Percentiles rank a stretch among this genome's conserved stretches.
Conservation (phyloP, 2,113 vertebrate species). For the Eulemur rufifrons region DNA sequence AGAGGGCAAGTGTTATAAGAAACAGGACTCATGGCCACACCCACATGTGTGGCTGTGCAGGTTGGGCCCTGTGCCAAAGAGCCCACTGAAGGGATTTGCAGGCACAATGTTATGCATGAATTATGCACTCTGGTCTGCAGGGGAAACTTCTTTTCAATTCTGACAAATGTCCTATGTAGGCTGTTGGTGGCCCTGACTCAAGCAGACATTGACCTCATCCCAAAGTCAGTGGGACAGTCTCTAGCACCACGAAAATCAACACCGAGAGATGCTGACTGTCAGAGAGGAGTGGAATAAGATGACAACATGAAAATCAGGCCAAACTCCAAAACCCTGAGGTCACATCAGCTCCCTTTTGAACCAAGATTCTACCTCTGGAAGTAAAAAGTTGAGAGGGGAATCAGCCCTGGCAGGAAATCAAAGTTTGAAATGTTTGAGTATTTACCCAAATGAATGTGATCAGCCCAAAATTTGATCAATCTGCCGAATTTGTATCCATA, state of each 20-base stretch:
- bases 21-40: not conserved
- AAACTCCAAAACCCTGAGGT: not conserved
- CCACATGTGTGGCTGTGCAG: not conserved
- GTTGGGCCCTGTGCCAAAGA: not conserved
- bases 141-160: not conserved
- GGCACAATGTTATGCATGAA: too few relatives aligned
- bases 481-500: not conserved
- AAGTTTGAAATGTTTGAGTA: not conserved
- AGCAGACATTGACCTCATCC: not conserved
- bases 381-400: not conserved
- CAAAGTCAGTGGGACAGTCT: not conserved
- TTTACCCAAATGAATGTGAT: not conserved
- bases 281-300: not conserved
- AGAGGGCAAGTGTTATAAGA: not conserved
- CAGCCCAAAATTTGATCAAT: not conserved
- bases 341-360: not conserved
- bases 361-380: not conserved
- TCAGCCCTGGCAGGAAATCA: not conserved
- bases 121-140: too few relatives aligned
- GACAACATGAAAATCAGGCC: not conserved
- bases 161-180: not conserved
- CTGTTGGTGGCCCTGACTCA: not conserved
- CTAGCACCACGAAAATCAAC: not conserved
- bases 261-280: not conserved
- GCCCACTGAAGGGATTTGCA: accelerated